Percentiles rank a stretch among this genome's conserved stretches.
Conservation (phyloP, 2,797 vertebrate genomes). For the Sebastes hopkinsi region DNA sequence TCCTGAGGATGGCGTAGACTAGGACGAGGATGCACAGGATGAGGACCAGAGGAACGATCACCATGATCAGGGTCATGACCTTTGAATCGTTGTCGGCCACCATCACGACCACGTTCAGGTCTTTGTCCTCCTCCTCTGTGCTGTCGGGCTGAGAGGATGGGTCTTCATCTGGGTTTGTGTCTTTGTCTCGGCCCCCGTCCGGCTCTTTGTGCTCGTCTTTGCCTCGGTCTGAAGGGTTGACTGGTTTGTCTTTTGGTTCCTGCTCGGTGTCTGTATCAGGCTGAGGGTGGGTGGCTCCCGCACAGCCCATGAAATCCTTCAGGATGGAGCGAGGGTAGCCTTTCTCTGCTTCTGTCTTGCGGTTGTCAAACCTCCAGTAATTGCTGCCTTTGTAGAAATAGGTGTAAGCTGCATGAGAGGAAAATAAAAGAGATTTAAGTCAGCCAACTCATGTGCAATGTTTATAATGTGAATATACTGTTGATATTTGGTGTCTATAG, state of each 20-base stretch:
- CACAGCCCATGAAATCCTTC: constrained; percentile 96
- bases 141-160: constrained; percentile 5
- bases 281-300: constrained; percentile 73
- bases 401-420: constrained; percentile 84
- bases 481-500: neutral
- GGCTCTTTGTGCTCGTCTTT: constrained; percentile 48
- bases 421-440: constrained; percentile 4
- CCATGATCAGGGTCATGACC: constrained; percentile 90
- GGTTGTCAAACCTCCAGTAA: constrained; percentile 97
- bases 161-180: constrained; percentile 33
- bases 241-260: constrained; percentile 33
- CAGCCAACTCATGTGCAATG: neutral
- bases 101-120: constrained; percentile 89
- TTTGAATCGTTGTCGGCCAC: constrained; percentile 86
- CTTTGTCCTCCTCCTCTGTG: constrained; percentile 66
- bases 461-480: neutral
- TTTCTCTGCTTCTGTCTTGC: constrained; percentile 85
- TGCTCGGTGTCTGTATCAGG: constrained; percentile 75
- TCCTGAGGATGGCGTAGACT: constrained; percentile 90
- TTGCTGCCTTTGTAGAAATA: constrained; percentile 95
- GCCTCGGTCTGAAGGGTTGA: constrained; percentile 63
- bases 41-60: constrained; percentile 90
- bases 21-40: constrained; percentile 91
- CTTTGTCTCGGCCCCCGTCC: constrained; percentile 15
- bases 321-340: constrained; percentile 96